Evolutionary conservation across 1,140 invertebrate species (phyloP), one percentile per base, ranked within the genome.

Genomic region (Chironomus striatipennis): DNA sequence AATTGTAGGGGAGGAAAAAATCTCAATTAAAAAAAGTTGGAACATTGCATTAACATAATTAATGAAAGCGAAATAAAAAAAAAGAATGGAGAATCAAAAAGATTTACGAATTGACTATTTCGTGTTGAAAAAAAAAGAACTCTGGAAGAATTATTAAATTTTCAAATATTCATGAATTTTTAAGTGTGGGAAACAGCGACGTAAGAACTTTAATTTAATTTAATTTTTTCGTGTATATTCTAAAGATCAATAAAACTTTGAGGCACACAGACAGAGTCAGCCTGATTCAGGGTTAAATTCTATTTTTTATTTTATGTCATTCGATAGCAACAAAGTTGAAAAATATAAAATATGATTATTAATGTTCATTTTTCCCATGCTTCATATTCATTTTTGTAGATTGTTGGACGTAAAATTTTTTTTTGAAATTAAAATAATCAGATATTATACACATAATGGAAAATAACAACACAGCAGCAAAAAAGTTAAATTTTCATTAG

Each of bases 141-240:
- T 15, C 47, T 5, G 47, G 12, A 57, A 57, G 47, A 57, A 70
- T 70, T 21, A 20, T 70, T 18, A 20, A 70, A 70, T 70, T 70
- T 70, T 70, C 20, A 20, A 20, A 70, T 20, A 70, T 70, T 70
- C 65, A 70, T 70, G 65, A 70, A 70, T 70, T 70, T 34, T 70
- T 70, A 70, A 70, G 18, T 70, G 65, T 70, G 65, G 65, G 65
- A 57, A 70, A 70, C n/a, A n/a, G n/a, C 47, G 47, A 57, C 12
- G n/a, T 57, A 57, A 57, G 47, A 12, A 57, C 47, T 57, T 57
- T 57, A 57, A n/a, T 57, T 57, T 1, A 57, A 57, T 10, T 57
- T 43, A 43, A 7, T 47, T 47, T 47, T 57, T 57, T 57, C n/a
- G 12, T 57, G 47, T 57, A 57, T 57, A 7, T 12, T 15, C 0